Conservation (phyloP, 1,140 invertebrate genomes). For the Oedothorax gibbosus region DNA sequence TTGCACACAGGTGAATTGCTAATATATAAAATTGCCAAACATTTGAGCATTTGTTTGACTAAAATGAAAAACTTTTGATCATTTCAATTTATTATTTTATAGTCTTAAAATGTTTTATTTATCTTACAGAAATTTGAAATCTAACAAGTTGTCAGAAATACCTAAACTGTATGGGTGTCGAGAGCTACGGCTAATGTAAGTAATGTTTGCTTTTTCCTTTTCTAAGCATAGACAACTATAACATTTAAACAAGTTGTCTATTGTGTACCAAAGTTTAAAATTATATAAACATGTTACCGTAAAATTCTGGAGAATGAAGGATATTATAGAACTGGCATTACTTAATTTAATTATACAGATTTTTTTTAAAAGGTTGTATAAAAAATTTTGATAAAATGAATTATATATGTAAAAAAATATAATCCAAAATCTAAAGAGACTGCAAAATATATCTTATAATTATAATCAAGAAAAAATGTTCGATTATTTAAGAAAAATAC, state of each 20-base stretch:
- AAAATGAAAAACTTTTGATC: neutral
- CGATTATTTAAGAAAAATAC: too few relatives aligned
- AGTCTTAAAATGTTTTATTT: neutral
- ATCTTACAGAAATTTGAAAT: constrained; percentile 69
- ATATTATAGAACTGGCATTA: too few relatives aligned
- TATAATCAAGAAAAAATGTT: too few relatives aligned
- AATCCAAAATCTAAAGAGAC: too few relatives aligned
- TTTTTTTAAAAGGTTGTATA: too few relatives aligned
- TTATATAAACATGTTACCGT: too few relatives aligned
- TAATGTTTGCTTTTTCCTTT: constrained; percentile 66
- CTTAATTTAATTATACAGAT: too few relatives aligned
- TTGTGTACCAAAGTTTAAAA: neutral
- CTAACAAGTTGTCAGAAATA: constrained; percentile 66
- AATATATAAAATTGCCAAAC: neutral
- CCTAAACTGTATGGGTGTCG: constrained; percentile 66
- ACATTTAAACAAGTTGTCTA: neutral
- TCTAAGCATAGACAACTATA: neutral
- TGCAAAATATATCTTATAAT: too few relatives aligned
- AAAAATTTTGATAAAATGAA: too few relatives aligned
- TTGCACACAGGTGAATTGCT: too few relatives aligned
- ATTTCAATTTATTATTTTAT: neutral
- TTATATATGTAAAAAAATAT: too few relatives aligned
- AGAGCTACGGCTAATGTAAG: constrained; percentile 87
- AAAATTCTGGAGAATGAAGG: too few relatives aligned
- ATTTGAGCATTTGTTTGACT: neutral